These are phyloP conservation scores for Thalassarche chlororhynchos DNA, from an alignment of 2,113 vertebrate genomes.

Conservation along the genomic window DNA sequence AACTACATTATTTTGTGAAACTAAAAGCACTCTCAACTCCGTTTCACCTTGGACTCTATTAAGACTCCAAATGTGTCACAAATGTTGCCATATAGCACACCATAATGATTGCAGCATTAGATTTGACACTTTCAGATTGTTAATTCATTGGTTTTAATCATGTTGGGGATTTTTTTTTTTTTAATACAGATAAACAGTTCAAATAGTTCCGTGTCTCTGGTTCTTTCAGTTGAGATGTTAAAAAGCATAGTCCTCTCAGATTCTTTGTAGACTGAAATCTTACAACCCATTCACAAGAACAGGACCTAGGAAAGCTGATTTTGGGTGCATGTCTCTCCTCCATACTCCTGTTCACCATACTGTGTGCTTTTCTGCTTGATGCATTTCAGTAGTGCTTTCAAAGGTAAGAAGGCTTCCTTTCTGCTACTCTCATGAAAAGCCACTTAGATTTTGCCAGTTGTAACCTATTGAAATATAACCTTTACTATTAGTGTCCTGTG, in stretches of 20 bases:
- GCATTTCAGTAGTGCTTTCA: neutral
- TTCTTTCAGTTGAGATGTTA: neutral
- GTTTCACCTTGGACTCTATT: neutral
- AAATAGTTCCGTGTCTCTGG: neutral
- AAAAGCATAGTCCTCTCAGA: neutral
- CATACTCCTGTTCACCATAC: neutral
- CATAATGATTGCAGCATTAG: neutral
- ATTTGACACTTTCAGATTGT: neutral
- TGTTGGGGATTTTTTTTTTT: neutral
- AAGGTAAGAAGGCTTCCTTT: neutral
- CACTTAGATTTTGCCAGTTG: neutral
- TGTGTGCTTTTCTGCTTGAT: neutral
- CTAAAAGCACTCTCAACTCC: neutral
- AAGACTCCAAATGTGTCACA: neutral
- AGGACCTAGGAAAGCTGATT: neutral
- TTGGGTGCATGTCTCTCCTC: neutral
- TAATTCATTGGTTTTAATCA: neutral
- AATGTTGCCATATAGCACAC: neutral
- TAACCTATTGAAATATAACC: neutral
- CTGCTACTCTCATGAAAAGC: neutral
- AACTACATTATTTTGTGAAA: neutral
- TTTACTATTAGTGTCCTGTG: neutral
- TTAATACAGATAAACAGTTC: neutral
- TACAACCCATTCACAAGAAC: neutral
- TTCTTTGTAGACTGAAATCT: neutral